Conservation (phyloP, 1,140 invertebrate genomes). For the Ceratina japonica region DNA sequence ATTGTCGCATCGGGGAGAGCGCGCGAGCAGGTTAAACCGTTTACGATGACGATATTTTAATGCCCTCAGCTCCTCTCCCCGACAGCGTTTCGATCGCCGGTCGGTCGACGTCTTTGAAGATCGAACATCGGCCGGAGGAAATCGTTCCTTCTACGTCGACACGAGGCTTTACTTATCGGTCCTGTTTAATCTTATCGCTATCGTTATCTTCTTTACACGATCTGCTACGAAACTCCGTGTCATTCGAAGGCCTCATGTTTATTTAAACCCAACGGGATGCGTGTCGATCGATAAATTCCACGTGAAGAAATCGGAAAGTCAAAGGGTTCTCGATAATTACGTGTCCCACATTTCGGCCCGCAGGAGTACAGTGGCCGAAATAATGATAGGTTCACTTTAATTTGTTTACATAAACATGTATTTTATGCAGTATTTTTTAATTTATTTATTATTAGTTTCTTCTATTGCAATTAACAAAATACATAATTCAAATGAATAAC, state of each 20-base stretch:
- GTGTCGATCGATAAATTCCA: too few species aligned
- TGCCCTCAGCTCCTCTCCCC: background rate
- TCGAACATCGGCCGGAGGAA: conserved; percentile 17
- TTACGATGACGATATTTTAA: conserved; percentile 32
- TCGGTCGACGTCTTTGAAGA: conserved; percentile 33
- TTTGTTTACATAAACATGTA: too few species aligned
- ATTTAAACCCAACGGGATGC: conserved; percentile 19
- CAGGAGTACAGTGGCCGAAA: too few species aligned
- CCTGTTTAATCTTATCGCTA: conserved; percentile 47
- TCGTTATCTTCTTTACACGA: conserved; percentile 47
- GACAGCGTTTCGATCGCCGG: background rate
- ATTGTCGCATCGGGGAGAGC: conserved; percentile 5
- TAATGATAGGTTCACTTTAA: too few species aligned
- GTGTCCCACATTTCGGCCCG: background rate
- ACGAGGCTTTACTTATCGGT: conserved; percentile 25
- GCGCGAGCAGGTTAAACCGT: background rate
- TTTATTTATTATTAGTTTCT: too few species aligned
- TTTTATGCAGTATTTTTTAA: too few species aligned
- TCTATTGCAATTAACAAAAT: too few species aligned
- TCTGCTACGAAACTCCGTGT: conserved; percentile 7
- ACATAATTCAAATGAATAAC: too few species aligned
- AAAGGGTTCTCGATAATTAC: too few species aligned
- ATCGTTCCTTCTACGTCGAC: conserved; percentile 2
- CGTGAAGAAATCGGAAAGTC: too few species aligned
- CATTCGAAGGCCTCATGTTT: conserved; percentile 37